Base-by-base conservation (phyloP, 2,113 vertebrate species). In the Odontesthes bonariensis region DNA sequence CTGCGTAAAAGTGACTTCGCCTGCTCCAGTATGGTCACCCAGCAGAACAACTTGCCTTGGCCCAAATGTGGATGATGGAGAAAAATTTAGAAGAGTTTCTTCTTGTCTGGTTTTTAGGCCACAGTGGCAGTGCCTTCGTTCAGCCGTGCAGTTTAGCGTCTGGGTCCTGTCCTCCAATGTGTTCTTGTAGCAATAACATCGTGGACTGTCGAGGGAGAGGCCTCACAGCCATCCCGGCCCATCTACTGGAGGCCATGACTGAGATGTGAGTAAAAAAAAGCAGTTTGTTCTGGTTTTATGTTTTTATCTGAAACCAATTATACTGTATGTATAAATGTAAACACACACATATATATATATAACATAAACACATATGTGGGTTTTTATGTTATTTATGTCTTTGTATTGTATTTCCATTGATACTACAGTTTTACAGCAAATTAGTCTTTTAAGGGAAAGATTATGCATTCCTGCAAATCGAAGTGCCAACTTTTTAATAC, bases 141-240 rank as follows among this genome's bases (percentile, higher is more conserved):
- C 95, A 96, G 76, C 90, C 96, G 22, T 98, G 97, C 87, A 97
- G 95, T 83, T 92, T 98, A 74, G 95, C 95, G n/a, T 96, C 96
- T 0, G 97, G 97, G 46, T 97, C 96, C 85, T 98, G 97, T 82
- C 98, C 98, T 0, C 95, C 97, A 11, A 96, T 97, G 95, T 99
- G 98, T 31, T 75, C 95, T 60, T 99, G 98, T 90, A 97, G 94
- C 92, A 98, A 96, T 0, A 96, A 96, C 87, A 98, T 99, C 0
- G 97, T 99, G 91, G 97, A 99, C 88, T 99, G 97, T 73, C 92
- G 98, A 1, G 97, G 97, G 58, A 95, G 98, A 89, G 97, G 97
- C 49, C 95, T 99, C 70, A 98, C 97, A 0, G 97, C 96, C 68
- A 98, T 99, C 85, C 97, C 98, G 0, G 96, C 96, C 85, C 98